Conservation (phyloP, 2,113 vertebrate species). For the Gorsachius goisagi region DNA sequence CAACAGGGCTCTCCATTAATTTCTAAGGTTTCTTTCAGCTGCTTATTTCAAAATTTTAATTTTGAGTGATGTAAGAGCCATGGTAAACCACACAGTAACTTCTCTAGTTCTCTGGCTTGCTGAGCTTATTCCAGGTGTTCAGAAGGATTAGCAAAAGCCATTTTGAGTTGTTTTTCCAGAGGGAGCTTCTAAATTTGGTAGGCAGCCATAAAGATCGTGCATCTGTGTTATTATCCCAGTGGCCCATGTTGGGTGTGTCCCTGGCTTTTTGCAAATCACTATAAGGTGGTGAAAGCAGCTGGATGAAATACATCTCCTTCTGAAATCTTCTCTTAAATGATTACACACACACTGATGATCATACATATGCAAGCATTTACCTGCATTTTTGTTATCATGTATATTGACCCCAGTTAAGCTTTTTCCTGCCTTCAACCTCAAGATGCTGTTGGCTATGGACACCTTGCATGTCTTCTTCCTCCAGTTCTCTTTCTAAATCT, state of each 20-base stretch:
- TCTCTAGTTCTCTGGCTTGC: neutral
- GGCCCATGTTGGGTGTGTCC: neutral
- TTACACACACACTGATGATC: neutral
- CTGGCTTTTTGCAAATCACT: neutral
- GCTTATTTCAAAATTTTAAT: constrained; percentile 8
- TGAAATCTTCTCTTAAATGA: neutral
- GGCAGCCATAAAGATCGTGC: neutral
- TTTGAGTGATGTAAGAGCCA: neutral
- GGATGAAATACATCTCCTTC: neutral
- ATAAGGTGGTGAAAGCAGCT: neutral
- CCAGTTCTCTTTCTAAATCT: neutral
- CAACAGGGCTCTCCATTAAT: neutral
- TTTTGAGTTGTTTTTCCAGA: constrained; percentile 27
- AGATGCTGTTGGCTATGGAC: neutral
- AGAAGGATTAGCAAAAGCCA: constrained; percentile 31
- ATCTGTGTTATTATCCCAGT: constrained; percentile 33
- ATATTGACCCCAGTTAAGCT: neutral
- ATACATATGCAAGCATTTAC: neutral
- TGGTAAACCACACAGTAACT: constrained; percentile 3
- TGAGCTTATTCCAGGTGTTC: constrained; percentile 42
- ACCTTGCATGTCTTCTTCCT: neutral
- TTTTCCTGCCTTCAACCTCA: neutral
- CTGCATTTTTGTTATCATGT: neutral
- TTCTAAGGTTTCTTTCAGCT: constrained; percentile 9
- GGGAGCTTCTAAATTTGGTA: constrained; percentile 30